These are phyloP conservation scores for Drosophila kohkoa DNA, from an alignment of 1,140 invertebrate species.

Conservation along the genomic window DNA sequence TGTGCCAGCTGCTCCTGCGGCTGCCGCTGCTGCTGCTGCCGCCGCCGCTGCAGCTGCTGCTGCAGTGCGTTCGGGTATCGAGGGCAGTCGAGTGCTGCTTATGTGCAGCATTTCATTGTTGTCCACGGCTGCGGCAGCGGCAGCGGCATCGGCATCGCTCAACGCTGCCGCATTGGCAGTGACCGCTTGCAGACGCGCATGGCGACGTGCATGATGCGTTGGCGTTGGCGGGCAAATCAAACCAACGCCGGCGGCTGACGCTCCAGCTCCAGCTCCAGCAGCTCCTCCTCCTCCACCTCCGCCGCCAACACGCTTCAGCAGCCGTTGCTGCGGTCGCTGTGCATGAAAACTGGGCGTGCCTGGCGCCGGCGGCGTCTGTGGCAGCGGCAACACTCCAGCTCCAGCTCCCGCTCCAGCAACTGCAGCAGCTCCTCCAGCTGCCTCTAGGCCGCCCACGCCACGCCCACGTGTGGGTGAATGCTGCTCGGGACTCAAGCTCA, in stretches of 20 bases:
- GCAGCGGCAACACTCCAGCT: slow-evolving; percentile 50
- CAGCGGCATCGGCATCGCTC: too few relatives aligned
- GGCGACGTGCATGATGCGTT: slow-evolving; percentile 90
- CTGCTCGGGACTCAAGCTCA: slow-evolving; percentile 71
- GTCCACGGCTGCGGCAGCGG: slow-evolving; percentile 42
- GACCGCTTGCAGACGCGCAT: slow-evolving; percentile 74
- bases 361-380: slow-evolving; percentile 21
- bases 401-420: too few relatives aligned
- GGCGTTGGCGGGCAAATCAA: slow-evolving; percentile 92
- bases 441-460: slow-evolving; percentile 55
- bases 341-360: slow-evolving; percentile 76
- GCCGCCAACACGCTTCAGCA: slow-evolving; percentile 86
- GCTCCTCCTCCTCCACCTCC: slow-evolving; percentile 58
- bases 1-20: slow-evolving; percentile 42
- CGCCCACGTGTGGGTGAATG: slow-evolving; percentile 66
- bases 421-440: background rate
- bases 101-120: slow-evolving; percentile 89
- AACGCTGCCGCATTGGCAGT: slow-evolving; percentile 64
- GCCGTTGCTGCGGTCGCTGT: slow-evolving; percentile 86
- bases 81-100: slow-evolving; percentile 91
- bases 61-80: slow-evolving; percentile 90
- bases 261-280: background rate
- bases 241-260: slow-evolving; percentile 15
- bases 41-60: slow-evolving; percentile 61
- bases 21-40: slow-evolving; percentile 50